Evolutionary conservation across 2,113 vertebrate genomes (phyloP), one percentile per base, ranked within the genome.

Genomic region (Otolemur garnettii): DNA sequence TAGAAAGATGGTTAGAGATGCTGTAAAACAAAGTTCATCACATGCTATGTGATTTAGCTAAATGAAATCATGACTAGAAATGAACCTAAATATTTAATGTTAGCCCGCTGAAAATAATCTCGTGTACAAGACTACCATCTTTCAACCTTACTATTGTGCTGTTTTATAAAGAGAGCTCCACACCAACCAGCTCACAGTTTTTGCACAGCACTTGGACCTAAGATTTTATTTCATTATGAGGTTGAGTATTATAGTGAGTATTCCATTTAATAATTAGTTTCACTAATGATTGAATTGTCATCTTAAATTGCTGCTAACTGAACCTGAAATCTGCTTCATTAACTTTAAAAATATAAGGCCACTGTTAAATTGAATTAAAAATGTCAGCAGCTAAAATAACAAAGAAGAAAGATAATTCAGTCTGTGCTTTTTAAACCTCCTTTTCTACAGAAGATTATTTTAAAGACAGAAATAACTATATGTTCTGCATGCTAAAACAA

Each of bases 261-360:
- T 95, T 75, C 88, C 71, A 96, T 96, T 97, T 89, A 97, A 97
- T 96, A 96, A 95, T 96, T 96, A 97, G 86, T 45, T 91, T 79
- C 89, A 94, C 78, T 97, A 96, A 97, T 97, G 91, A 93, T 92
- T 74, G 80, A 95, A 96, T 96, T 83, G 83, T 96, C 96, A 94
- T 96, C 89, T 97, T 96, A 95, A 96, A 97, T 98, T 97, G 94
- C 91, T 93, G 78, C 75, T 93, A 96, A 95, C 93, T 86, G 86
- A 94, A 97, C 82, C 93, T 84, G 94, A 96, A 98, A 97, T 95
- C 74, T n/a, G 96, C 89, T 94, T 95, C 97, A 97, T 96, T 98
- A 97, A 97, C 91, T 97, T 97, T 83, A 97, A 97, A 97, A 96
- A 95, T 96, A 98, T 94, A 97, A 97, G 89, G 38, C 86, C 75